Base-by-base conservation (phyloP, 2,888 invertebrate species). In the Lissocephala sabroskyi region DNA sequence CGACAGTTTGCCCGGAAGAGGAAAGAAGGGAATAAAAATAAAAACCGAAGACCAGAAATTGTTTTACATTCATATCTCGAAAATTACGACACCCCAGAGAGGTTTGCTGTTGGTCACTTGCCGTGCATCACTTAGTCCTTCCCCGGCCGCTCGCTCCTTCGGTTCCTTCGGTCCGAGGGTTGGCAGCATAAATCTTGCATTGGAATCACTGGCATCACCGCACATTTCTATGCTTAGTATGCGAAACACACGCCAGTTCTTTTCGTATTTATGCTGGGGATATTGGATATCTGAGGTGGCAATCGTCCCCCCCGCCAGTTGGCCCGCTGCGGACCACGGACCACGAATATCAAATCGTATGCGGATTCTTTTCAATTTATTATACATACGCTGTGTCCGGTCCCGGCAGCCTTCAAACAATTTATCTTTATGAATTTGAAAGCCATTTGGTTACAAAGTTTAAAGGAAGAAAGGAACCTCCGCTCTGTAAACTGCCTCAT, bases 21-120 rank as follows among this genome's bases (percentile, higher is more conserved):
- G 26, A 40, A 41, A 26, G 45, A 45, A 41, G 19, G 33, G 51
- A 40, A 58, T 52, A 46, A 28, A 41, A 46, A 43, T 30, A 30
- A 37, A 49, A 49, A 48, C 47, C 16, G 32, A 44, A 16, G 10
- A 5, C 49, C 52, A 58, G 61, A 78, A 82, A 81, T 79, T 79
- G 82, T 82, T 82, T 81, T 79, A 80, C 82, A 83, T 83, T 83
- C 83, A 83, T 83, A 83, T 82, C 82, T 83, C 78, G 79, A 76
- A 78, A 79, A 71, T 79, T 81, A 83, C 82, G 81, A 79, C 74
- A 82, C 83, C 80, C 83, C 40, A 50, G 83, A 82, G 83, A 82
- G 64, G 59, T 54, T n/a, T 53, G 57, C 51, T 56, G 54, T 57
- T 66, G 70, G 77, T 71, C 77, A 74, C 65, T 70, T 56, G 53